These are phyloP conservation scores for Phymanthus crucifer DNA, from an alignment of 92 coral and sea anemone genomes.

Conservation along the genomic window DNA sequence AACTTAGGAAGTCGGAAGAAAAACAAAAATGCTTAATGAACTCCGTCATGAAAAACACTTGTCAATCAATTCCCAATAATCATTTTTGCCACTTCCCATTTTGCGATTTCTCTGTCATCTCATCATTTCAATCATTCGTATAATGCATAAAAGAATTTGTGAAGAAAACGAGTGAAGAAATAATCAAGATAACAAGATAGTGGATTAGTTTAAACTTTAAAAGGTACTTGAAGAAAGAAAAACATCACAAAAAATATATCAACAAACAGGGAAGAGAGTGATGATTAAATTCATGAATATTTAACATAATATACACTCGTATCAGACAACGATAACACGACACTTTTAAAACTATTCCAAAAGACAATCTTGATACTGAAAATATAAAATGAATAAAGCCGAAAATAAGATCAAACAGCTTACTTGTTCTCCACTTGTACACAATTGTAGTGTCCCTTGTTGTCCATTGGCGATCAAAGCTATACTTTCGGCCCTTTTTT, in stretches of 20 bases:
- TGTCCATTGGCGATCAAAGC: conserved; percentile 92
- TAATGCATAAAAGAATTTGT: background rate
- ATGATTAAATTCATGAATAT: background rate
- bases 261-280: background rate
- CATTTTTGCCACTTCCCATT: background rate
- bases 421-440: conserved; percentile 64
- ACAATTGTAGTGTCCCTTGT: conserved; percentile 75
- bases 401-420: no score
- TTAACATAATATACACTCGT: background rate
- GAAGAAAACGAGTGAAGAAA: background rate
- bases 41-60: background rate
- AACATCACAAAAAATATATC: background rate
- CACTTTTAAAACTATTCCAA: background rate
- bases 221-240: background rate
- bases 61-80: background rate
- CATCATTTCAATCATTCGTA: background rate
- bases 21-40: background rate
- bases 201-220: background rate
- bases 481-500: conserved; percentile 78
- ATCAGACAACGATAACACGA: background rate
- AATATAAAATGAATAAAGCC: background rate
- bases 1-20: background rate
- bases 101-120: background rate
- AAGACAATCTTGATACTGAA: background rate
- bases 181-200: background rate